Percentiles rank a stretch among this genome's conserved stretches.
Conservation (phyloP, 2,797 vertebrate genomes). For the Lophotriccus pileatus region DNA sequence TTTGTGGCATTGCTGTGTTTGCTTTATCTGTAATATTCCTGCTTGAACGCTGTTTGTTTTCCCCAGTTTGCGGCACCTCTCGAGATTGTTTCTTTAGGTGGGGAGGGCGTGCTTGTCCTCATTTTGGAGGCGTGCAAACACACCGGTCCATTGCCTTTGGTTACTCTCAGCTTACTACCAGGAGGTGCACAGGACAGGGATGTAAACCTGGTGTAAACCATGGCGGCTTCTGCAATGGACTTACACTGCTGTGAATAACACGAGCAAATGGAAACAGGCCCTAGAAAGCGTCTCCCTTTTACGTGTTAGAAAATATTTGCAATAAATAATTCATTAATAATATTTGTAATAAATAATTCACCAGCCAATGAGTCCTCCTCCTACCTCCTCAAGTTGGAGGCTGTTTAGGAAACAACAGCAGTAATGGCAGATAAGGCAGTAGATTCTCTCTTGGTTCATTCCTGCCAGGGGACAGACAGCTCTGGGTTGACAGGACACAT, state of each 20-base stretch:
- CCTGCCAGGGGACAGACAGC: not conserved
- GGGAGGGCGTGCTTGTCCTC: not conserved
- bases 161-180: not conserved
- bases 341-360: constrained; percentile 57
- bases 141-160: not conserved
- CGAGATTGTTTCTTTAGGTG: not conserved
- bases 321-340: constrained; percentile 53
- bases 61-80: constrained; percentile 39
- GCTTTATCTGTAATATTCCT: constrained; percentile 72
- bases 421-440: not conserved
- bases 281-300: constrained; percentile 1
- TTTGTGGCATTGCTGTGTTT: constrained; percentile 73
- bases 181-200: not conserved
- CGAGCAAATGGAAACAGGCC: not conserved
- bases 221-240: not conserved
- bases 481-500: not conserved
- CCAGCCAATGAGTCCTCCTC: not conserved
- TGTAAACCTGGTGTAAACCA: not conserved
- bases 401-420: constrained; percentile 7
- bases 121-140: not conserved
- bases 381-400: not conserved
- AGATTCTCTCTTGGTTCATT: not conserved
- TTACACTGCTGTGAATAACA: not conserved
- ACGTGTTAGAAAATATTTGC: constrained; percentile 1
- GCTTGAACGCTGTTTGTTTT: constrained; percentile 56